A percentile compares a stretch with the other conserved stretches of the same genome.
Evolutionary conservation across 23 tunicate genomes (phyloP).

Genomic region (Trididemnum nubilum): DNA sequence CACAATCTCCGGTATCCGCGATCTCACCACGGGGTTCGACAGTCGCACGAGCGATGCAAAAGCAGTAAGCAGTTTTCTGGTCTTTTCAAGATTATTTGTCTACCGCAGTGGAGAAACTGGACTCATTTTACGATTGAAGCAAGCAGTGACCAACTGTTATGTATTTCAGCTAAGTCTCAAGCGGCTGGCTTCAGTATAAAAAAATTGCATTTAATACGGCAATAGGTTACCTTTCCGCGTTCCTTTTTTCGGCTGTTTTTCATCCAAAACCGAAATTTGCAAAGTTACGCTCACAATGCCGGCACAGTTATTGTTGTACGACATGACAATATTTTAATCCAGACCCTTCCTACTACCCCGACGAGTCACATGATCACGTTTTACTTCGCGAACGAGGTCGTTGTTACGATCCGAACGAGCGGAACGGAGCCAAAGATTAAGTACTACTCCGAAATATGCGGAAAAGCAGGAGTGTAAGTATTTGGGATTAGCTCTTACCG

Average conservation of each 20-base stretch:
- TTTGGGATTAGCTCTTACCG: background rate
- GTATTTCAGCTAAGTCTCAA: too few species aligned
- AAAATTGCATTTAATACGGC: too few species aligned
- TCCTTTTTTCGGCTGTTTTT: too few species aligned
- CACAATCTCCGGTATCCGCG: constrained; percentile 58
- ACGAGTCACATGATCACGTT: constrained; percentile 91
- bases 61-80: constrained; percentile 64
- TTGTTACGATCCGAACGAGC: constrained; percentile 79
- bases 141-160: background rate
- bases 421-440: constrained; percentile 98
- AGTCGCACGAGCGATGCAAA: constrained; percentile 43
- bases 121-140: too few species aligned
- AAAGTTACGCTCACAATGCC: too few species aligned
- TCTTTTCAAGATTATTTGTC: too few species aligned
- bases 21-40: constrained; percentile 94
- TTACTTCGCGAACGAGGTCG: constrained; percentile 74
- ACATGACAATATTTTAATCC: background rate
- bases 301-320: too few species aligned
- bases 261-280: too few species aligned
- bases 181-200: too few species aligned
- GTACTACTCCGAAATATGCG: constrained; percentile 75
- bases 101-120: background rate
- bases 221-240: too few species aligned
- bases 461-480: constrained; percentile 30
- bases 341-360: constrained; percentile 46